phyloP scores from a whole-genome alignment of 2,888 invertebrate species.

The Drosophila silvestris region DNA sequence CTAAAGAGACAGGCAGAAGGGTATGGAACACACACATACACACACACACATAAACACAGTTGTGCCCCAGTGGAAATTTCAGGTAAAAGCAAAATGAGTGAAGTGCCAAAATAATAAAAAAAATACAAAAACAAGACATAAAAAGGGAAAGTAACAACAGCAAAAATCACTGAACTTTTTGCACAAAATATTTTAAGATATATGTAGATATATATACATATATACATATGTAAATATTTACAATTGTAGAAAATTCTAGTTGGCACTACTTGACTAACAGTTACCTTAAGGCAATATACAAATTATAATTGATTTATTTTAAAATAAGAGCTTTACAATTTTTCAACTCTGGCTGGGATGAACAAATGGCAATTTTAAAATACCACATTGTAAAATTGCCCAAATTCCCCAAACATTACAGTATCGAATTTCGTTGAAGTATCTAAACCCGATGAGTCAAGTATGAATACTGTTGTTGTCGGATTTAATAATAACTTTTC shows the following conservation, averaged over 20 bases:
- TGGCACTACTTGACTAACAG: not conserved
- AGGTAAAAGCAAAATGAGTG: slow-evolving; percentile 40
- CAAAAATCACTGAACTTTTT: slow-evolving; percentile 37
- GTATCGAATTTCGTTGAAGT: not conserved
- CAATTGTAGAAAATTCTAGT: not conserved
- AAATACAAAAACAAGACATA: not conserved
- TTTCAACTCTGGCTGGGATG: not conserved
- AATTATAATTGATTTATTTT: not conserved
- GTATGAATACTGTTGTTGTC: not conserved
- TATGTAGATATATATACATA: not conserved
- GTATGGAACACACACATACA: slow-evolving; percentile 2
- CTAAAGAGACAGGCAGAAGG: slow-evolving; percentile 6
- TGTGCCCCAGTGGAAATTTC: slow-evolving; percentile 12
- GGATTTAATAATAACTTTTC: slow-evolving; percentile 4
- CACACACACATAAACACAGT: not conserved
- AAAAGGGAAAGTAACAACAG: slow-evolving; percentile 20
- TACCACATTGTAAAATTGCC: not conserved
- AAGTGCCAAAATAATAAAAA: slow-evolving; percentile 25
- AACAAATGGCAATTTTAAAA: not conserved
- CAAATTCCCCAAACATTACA: not conserved
- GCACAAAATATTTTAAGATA: slow-evolving; percentile 8
- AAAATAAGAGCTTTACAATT: not conserved
- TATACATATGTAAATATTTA: not conserved
- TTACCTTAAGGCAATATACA: slow-evolving; percentile 1
- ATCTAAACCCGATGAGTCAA: not conserved